Evolutionary conservation across 2,888 invertebrate genomes (phyloP).

Genomic region (Drosophila pseudotalamancana): DNA sequence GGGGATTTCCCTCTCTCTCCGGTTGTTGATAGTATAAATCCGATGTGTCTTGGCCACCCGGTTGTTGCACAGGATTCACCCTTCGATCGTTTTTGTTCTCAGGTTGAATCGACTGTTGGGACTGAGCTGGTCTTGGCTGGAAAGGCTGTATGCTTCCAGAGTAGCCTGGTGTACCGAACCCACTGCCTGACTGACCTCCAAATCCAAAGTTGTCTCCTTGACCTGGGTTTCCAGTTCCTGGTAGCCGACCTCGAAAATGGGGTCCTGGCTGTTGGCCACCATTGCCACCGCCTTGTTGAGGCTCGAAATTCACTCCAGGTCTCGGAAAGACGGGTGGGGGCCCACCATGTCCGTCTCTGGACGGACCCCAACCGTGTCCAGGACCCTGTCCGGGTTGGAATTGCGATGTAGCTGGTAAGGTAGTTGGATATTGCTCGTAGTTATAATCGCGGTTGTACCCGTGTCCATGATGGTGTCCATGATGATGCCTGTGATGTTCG

Average conservation of each 20-base stretch:
- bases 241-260: neutral
- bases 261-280: neutral
- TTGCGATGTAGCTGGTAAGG: neutral
- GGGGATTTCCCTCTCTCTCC: neutral
- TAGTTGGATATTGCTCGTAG: neutral
- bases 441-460: neutral
- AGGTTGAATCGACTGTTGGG: slow-evolving; percentile 1
- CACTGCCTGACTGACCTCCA: neutral
- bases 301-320: neutral
- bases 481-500: slow-evolving; percentile 5
- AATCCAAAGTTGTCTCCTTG: neutral
- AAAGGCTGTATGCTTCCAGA: neutral
- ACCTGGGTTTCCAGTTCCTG: neutral
- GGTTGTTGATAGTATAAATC: neutral
- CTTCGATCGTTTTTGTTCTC: too few species aligned
- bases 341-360: neutral
- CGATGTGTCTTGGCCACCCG: neutral
- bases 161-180: slow-evolving; percentile 1
- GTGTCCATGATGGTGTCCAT: slow-evolving; percentile 10
- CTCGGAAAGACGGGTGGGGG: too few species aligned
- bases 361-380: neutral
- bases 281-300: neutral
- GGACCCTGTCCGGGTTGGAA: neutral
- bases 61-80: slow-evolving; percentile 24
- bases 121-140: neutral